Conservation (phyloP, 2,113 vertebrate genomes). For the Oriolus oriolus region DNA sequence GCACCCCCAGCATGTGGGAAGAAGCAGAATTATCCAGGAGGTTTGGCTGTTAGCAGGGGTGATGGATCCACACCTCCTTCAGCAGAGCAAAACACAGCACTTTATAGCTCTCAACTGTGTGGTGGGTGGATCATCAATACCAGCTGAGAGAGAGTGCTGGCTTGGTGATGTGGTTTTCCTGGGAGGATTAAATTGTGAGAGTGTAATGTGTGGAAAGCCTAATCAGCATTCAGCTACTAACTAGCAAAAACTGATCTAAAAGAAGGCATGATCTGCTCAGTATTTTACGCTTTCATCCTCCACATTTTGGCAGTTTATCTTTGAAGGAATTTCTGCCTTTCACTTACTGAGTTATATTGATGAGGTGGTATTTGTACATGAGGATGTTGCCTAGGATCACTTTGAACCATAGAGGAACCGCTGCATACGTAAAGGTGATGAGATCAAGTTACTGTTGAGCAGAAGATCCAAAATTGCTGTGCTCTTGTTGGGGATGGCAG, state of each 20-base stretch:
- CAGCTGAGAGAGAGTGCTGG: neutral
- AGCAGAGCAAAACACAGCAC: neutral
- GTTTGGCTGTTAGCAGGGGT: rapidly evolving
- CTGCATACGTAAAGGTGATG: neutral
- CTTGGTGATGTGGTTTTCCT: neutral
- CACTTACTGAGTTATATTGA: neutral
- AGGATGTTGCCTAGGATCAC: neutral
- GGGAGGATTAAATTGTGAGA: neutral
- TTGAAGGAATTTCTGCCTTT: neutral
- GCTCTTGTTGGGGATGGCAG: neutral
- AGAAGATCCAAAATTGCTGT: neutral
- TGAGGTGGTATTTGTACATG: neutral
- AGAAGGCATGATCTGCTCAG: neutral
- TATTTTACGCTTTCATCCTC: neutral
- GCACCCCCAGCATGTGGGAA: neutral
- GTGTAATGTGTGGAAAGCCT: neutral
- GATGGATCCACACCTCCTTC: neutral
- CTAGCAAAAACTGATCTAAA: neutral
- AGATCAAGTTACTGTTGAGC: neutral
- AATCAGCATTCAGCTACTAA: neutral
- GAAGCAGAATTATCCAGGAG: neutral
- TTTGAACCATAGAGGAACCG: neutral
- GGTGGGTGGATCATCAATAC: neutral
- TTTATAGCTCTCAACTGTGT: rapidly evolving
- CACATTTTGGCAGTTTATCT: neutral